Conservation (phyloP, 2,113 vertebrate genomes). For the Rhynchomys soricoides region DNA sequence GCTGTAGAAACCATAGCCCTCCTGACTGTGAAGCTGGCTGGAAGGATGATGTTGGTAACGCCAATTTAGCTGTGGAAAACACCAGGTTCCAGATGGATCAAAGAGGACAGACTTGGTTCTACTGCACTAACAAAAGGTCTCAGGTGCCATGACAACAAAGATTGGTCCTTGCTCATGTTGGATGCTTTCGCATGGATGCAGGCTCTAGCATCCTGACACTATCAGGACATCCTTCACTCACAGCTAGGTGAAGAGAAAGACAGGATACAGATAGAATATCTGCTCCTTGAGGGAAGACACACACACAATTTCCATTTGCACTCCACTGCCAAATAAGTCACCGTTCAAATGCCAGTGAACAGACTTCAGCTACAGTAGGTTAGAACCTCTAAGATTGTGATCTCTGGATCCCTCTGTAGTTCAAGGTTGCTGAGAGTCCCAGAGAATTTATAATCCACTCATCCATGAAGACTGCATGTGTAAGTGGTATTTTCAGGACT, state of each 20-base stretch:
- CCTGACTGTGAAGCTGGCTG: slow-evolving; percentile 18
- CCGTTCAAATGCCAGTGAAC: slow-evolving; percentile 23
- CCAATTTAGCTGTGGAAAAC: slow-evolving; percentile 1
- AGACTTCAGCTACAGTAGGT: neutral
- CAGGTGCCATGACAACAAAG: neutral
- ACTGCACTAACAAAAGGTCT: neutral
- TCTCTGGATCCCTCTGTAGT: slow-evolving; percentile 19
- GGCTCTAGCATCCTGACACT: neutral
- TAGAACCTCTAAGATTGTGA: neutral
- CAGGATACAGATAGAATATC: neutral
- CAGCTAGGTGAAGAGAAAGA: neutral
- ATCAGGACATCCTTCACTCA: neutral
- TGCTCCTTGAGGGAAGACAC: neutral
- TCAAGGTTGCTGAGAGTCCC: neutral
- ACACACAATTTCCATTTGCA: neutral
- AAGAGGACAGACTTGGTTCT: neutral
- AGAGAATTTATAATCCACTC: neutral
- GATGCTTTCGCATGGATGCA: neutral
- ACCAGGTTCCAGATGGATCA: neutral
- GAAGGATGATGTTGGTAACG: neutral
- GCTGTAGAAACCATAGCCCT: neutral
- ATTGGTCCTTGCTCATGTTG: neutral
- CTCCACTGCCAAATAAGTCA: slow-evolving; percentile 2
- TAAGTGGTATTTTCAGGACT: neutral
- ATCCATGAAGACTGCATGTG: neutral